These are phyloP conservation scores for Pipistrellus kuhlii DNA, from an alignment of 2,797 vertebrate genomes.

Conservation along the genomic window DNA sequence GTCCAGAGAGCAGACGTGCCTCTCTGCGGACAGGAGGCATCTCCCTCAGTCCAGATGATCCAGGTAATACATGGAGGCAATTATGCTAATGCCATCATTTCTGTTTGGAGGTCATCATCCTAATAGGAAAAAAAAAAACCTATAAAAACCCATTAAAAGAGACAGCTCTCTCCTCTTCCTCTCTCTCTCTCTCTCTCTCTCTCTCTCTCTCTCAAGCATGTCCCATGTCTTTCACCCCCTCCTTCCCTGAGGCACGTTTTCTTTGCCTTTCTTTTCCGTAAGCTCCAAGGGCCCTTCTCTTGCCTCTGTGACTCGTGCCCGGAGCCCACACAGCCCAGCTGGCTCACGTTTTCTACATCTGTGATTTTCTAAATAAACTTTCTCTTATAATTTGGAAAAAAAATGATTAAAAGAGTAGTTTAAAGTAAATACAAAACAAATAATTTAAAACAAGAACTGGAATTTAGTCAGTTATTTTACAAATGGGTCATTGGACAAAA, in stretches of 20 bases:
- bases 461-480: constrained; percentile 27
- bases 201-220: too few relatives aligned
- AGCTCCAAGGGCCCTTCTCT: background rate
- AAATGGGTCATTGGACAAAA: background rate
- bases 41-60: constrained; percentile 79
- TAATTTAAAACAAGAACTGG: background rate
- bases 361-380: too few relatives aligned
- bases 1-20: constrained; percentile 89
- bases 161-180: background rate
- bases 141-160: background rate
- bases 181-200: background rate
- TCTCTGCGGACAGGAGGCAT: constrained; percentile 77
- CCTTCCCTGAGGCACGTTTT: background rate
- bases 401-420: background rate
- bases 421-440: background rate
- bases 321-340: background rate
- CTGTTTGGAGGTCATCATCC: background rate
- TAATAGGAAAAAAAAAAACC: background rate
- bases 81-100: background rate
- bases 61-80: constrained; percentile 82
- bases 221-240: background rate
- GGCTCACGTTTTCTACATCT: too few relatives aligned
- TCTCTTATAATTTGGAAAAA: too few relatives aligned
- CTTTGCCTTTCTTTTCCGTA: background rate
- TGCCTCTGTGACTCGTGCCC: background rate